These are phyloP conservation scores for Mycteria americana DNA, from an alignment of 2,797 vertebrate species.

Conservation along the genomic window DNA sequence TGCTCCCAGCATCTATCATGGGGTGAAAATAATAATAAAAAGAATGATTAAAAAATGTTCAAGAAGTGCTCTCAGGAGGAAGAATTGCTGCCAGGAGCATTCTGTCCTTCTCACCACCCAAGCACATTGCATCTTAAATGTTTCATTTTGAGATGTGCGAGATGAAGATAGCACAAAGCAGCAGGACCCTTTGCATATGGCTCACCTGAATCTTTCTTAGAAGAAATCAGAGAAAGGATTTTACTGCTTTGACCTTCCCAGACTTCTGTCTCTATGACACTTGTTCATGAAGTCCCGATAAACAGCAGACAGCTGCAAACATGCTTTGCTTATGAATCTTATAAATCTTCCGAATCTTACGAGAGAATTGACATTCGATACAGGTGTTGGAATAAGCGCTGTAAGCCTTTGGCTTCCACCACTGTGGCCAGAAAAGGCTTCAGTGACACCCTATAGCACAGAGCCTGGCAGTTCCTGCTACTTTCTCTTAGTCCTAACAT, in stretches of 20 bases:
- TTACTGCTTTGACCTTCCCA: constrained; percentile 46
- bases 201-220: neutral
- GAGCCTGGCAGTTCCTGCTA: constrained; percentile 31
- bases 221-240: neutral
- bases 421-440: constrained; percentile 52
- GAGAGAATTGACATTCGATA: constrained; percentile 31
- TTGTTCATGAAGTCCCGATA: constrained; percentile 52
- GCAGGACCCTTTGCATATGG: neutral
- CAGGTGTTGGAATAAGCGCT: constrained; percentile 64
- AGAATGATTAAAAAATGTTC: neutral
- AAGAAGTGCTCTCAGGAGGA: neutral
- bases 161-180: neutral
- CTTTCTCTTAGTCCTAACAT: constrained; percentile 57
- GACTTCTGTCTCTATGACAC: constrained; percentile 15
- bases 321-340: constrained; percentile 45
- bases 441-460: constrained; percentile 66
- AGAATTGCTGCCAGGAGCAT: neutral
- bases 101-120: neutral
- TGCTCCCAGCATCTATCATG: neutral
- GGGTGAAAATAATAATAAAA: neutral
- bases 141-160: neutral
- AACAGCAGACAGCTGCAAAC: constrained; percentile 60
- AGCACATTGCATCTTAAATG: neutral
- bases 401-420: constrained; percentile 26
- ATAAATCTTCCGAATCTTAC: neutral